Evolutionary conservation across 2,888 invertebrate genomes (phyloP), one percentile per base, ranked within the genome.

Genomic region (Melangyna quadrimaculata): DNA sequence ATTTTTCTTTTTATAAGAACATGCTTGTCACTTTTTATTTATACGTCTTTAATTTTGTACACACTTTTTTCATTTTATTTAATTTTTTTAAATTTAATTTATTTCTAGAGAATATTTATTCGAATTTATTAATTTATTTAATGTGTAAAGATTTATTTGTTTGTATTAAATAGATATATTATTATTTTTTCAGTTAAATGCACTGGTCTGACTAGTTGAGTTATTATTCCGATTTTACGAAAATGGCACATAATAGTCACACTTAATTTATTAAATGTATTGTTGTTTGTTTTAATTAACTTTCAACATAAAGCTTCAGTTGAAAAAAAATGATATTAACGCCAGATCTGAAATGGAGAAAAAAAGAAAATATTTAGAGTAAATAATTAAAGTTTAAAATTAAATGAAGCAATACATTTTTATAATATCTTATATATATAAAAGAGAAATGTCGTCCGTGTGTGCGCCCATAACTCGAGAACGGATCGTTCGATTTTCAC

Each of bases 191-290:
- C 48, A 53, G 35, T 79, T 71, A 71, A 83, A 83, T 79, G 71
- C 79, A 75, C 65, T 57, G 27, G 22, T 79, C 74, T 84, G 83
- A 84, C 83, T 84, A 84, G 83, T 78, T 35, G 53, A 65, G 37
- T 57, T 65, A 71, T 79, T 70, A 65, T 74, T 70, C 53, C 65
- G 79, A 79, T 57, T 79, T 51, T 22, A 71, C 29, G 51, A 63
- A 65, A 71, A 84, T 84, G 83, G 83, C 83, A 84, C 79, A 69
- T 43, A 32, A 78, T 43, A 59, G 27, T 63, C 43, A 45, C 65
- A 40, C 27, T 24, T 37, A 14, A 35, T 37, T 22, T 35, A 19
- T 32, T 32, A 12, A 55, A 29, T n/a, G n/a, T 55, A 37, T 22
- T 40, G n/a, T 40, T 19, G 40, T 9, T 61, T 17, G 17, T 63